Conservation (phyloP, 2,888 invertebrate species). For the Aromia moschata region DNA sequence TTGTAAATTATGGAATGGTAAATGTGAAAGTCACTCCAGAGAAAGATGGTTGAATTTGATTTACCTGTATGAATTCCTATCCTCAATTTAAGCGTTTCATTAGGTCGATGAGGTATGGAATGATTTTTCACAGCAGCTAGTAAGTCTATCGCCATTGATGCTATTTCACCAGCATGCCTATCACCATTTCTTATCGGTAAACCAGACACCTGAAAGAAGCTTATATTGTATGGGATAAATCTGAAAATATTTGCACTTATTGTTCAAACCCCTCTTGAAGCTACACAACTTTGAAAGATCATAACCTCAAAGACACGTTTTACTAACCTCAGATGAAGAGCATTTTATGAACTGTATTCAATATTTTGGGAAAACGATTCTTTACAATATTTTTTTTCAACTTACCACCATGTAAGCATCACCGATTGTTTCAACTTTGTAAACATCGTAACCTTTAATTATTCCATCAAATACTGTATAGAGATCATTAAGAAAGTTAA, state of each 20-base stretch:
- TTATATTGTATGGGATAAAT: too few relatives aligned
- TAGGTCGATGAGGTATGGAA: slow-evolving; percentile 88
- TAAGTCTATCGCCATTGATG: slow-evolving; percentile 90
- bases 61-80: slow-evolving; percentile 91
- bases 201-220: slow-evolving; percentile 82
- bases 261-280: too few relatives aligned
- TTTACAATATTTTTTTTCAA: slow-evolving; percentile 36
- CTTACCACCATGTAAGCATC: slow-evolving; percentile 81
- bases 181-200: slow-evolving; percentile 86
- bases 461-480: slow-evolving; percentile 97
- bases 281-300: too few relatives aligned
- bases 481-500: slow-evolving; percentile 96
- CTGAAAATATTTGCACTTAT: too few relatives aligned
- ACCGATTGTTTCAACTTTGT: slow-evolving; percentile 96
- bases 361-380: not conserved
- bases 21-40: too few relatives aligned
- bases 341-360: too few relatives aligned
- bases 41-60: too few relatives aligned
- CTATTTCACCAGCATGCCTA: slow-evolving; percentile 90
- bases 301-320: too few relatives aligned
- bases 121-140: slow-evolving; percentile 86
- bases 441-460: slow-evolving; percentile 96
- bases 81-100: slow-evolving; percentile 87
- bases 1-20: too few relatives aligned
- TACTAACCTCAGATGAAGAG: too few relatives aligned